A percentile compares a stretch with the other conserved stretches of the same genome.
Evolutionary conservation across 2,113 vertebrate species (phyloP).

Genomic region (Campylomormyrus tamandua): DNA sequence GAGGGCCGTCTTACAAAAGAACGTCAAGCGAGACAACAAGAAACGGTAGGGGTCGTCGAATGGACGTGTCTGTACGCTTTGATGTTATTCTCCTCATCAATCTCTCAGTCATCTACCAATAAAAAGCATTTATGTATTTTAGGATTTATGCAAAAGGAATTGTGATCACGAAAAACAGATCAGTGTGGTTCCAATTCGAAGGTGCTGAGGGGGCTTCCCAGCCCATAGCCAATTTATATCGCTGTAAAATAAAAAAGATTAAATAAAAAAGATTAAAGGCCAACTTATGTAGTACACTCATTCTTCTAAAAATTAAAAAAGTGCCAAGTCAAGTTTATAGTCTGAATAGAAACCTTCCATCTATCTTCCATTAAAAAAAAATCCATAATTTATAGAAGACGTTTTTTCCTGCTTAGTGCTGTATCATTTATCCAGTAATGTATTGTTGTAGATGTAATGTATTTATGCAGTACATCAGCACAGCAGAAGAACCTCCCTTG

Average conservation of each 20-base stretch:
- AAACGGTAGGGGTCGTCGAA: conserved; percentile 73
- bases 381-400: not conserved
- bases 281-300: not conserved
- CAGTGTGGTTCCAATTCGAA: not conserved
- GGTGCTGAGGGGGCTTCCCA: not conserved
- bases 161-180: not conserved
- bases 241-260: not conserved
- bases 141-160: not conserved
- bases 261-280: not conserved
- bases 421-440: not conserved
- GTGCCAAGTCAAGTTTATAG: not conserved
- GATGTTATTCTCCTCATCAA: not conserved
- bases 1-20: conserved; percentile 75
- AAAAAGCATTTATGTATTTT: not conserved
- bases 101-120: not conserved
- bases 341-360: not conserved
- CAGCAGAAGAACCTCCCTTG: not conserved
- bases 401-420: not conserved
- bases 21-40: conserved; percentile 84
- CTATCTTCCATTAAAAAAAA: not conserved
- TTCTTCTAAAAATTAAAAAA: not conserved
- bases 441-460: not conserved
- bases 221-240: not conserved
- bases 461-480: not conserved
- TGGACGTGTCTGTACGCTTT: not conserved